These are phyloP conservation scores for Antechinus stuartii DNA, from an alignment of 2,113 vertebrate genomes.

Conservation along the genomic window DNA sequence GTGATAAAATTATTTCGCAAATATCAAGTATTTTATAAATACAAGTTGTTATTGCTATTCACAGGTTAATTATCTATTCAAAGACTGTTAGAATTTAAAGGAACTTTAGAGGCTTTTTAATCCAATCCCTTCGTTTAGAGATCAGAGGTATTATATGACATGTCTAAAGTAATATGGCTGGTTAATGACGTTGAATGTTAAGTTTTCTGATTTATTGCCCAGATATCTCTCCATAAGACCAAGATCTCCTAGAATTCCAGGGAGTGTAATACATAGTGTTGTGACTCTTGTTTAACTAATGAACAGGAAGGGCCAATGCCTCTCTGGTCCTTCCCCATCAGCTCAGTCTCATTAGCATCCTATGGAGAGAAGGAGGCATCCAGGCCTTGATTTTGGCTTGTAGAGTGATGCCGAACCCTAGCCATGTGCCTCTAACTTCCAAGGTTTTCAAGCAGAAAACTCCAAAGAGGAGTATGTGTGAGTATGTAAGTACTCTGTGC, in stretches of 20 bases:
- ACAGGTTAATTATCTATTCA: background rate
- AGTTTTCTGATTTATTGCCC: background rate
- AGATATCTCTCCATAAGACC: background rate
- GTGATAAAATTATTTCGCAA: background rate
- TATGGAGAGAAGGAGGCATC: background rate
- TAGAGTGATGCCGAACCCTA: background rate
- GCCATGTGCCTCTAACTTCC: background rate
- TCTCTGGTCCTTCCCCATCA: background rate
- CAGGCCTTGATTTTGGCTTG: background rate
- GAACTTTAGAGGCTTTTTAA: background rate
- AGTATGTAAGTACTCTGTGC: background rate
- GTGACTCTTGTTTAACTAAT: background rate
- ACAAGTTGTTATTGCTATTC: background rate
- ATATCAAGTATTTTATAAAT: background rate
- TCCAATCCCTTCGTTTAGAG: background rate
- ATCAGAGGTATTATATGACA: background rate
- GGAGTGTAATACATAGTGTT: background rate
- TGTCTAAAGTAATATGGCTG: background rate
- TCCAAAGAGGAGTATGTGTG: background rate
- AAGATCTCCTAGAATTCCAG: background rate
- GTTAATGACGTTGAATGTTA: background rate
- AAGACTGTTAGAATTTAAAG: background rate
- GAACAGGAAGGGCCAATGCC: background rate
- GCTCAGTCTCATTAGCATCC: background rate
- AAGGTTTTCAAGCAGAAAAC: background rate